Base-by-base conservation (phyloP, 2,888 invertebrate genomes). In the Venustoraphidia nigricollis region DNA sequence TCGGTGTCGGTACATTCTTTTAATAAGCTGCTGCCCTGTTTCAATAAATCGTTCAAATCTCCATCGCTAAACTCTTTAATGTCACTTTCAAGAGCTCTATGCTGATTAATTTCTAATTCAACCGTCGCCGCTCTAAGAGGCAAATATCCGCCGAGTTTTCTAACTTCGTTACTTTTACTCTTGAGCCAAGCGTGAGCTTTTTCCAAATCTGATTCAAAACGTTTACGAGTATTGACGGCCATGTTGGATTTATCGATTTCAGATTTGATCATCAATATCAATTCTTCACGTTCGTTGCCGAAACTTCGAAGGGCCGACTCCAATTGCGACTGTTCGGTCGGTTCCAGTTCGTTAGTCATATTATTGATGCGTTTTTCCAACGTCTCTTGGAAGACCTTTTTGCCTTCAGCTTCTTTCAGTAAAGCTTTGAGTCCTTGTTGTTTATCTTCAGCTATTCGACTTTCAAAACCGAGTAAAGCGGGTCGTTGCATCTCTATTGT, bases 291-390 rank as follows among this genome's bases (percentile, higher is more conserved):
- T 59, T 90, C 86, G 0, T 74, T 71, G 17, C 81, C 77, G 1
- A 93, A 66, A 58, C 80, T 77, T 53, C 78, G 77, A 39, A 92
- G 66, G 36, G 83, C 77, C 1, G 77, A 73, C 60, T 89, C 86
- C 44, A 93, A 66, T 60, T 84, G 80, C 55, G 82, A 80, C 55
- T 88, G 82, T 64, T 94, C 94, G 0, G 80, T 77, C 8, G 84
- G 80, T 63, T 93, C 92, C 37, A 94, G 65, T 63, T 92, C 92
- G 50, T 84, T 79, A 59, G 85, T 81, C 69, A 93, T 83, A 54
- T 87, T 86, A 51, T 79, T 78, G 10, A 91, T 79, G 50, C 90
- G 81, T 65, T 87, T 88, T 56, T 88, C 83, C 34, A 94, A 68
- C 0, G 86, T 83, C 57, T 90, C 88, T 49, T 87, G 81, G 6